Conservation (phyloP, 2,113 vertebrate genomes). For the Actinemys pallida region DNA sequence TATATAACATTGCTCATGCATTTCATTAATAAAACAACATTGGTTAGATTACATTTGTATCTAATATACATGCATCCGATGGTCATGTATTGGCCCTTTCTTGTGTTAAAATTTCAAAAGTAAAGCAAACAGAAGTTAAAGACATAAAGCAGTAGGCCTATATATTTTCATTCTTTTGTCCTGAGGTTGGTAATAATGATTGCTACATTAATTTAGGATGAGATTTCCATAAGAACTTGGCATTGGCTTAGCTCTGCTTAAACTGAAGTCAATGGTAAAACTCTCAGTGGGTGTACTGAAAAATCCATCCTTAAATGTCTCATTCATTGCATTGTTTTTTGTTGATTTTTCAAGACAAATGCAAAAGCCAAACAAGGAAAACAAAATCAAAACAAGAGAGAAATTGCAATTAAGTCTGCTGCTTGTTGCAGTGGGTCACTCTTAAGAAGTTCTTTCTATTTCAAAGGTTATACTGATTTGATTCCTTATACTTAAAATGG, state of each 20-base stretch:
- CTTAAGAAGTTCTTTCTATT: background rate
- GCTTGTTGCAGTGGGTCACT: background rate
- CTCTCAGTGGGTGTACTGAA: background rate
- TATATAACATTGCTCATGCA: background rate
- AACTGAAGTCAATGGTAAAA: constrained; percentile 4
- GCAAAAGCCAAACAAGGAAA: background rate
- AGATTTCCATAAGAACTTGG: background rate
- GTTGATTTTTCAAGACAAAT: too few relatives aligned
- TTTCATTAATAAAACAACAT: background rate
- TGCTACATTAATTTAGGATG: background rate
- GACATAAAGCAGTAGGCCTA: background rate
- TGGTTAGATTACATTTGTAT: background rate
- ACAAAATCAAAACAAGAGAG: background rate
- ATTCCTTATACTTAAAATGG: background rate
- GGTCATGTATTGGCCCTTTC: background rate
- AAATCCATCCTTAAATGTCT: background rate
- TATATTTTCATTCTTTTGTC: background rate
- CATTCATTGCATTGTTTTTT: background rate
- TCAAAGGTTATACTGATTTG: background rate
- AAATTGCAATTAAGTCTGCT: background rate
- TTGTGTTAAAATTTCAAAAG: background rate
- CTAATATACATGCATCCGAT: background rate
- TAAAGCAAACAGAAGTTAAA: background rate
- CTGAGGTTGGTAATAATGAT: background rate
- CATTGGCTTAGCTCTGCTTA: background rate